phyloP scores from a whole-genome alignment of 2,113 vertebrate genomes.

The Gavialis gangeticus region DNA sequence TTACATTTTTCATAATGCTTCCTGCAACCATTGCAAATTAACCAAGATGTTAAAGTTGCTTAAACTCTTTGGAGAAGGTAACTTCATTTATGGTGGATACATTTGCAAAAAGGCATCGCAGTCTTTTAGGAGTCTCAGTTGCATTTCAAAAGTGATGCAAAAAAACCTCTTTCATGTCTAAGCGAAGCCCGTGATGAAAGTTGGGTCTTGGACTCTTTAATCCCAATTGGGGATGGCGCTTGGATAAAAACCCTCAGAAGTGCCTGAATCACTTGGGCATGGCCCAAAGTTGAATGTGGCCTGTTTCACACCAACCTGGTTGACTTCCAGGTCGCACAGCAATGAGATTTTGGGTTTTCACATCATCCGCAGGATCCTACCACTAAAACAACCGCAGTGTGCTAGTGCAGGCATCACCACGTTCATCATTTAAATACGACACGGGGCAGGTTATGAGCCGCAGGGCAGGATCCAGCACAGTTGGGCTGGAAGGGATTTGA shows the following conservation, averaged over 20 bases:
- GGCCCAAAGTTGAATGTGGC: neutral
- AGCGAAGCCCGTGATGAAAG: neutral
- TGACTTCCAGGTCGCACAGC: neutral
- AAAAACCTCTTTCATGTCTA: neutral
- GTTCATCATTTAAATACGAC: neutral
- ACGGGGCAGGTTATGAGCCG: neutral
- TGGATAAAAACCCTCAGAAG: neutral
- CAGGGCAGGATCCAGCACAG: neutral
- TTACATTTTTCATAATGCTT: neutral
- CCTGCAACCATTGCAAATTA: neutral
- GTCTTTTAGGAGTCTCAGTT: neutral
- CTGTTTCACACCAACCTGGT: neutral
- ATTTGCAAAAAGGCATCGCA: neutral
- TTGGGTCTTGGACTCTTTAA: neutral
- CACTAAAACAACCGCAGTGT: neutral
- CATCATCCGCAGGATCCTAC: neutral
- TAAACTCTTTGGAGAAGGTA: neutral
- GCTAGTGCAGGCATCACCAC: neutral
- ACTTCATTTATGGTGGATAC: neutral
- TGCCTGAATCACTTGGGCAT: neutral
- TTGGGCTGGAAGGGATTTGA: neutral
- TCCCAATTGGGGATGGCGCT: neutral
- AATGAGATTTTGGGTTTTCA: neutral
- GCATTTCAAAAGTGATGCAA: neutral
- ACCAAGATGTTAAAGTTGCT: neutral